These are phyloP conservation scores for Meda fulgida DNA, from an alignment of 2,797 vertebrate species.

Conservation along the genomic window DNA sequence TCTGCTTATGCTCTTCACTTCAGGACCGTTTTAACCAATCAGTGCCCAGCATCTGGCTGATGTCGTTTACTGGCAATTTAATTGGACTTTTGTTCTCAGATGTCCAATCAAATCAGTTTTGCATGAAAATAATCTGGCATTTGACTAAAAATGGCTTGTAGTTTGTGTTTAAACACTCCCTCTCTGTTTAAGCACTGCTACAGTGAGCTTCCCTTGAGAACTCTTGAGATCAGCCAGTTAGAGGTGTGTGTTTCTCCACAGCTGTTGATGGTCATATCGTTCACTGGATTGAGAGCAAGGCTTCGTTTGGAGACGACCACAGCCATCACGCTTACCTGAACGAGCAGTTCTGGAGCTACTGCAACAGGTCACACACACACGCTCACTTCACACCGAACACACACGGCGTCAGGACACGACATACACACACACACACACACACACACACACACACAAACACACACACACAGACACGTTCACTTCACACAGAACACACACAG, in stretches of 20 bases:
- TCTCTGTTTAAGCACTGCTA: neutral
- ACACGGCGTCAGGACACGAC: too few relatives aligned
- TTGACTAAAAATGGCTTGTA: neutral
- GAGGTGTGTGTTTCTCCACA: slow-evolving; percentile 65
- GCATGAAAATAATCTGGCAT: slow-evolving; percentile 39
- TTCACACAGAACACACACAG: neutral
- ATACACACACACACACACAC: neutral
- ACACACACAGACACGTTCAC: neutral
- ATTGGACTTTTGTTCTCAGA: slow-evolving; percentile 26
- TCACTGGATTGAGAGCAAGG: slow-evolving; percentile 99
- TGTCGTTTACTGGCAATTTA: slow-evolving; percentile 14
- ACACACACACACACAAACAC: neutral
- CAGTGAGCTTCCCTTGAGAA: neutral
- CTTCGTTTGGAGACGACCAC: slow-evolving; percentile 96
- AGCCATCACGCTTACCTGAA: slow-evolving; percentile 94
- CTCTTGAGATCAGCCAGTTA: neutral
- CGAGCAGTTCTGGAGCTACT: slow-evolving; percentile 99
- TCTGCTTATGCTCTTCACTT: neutral
- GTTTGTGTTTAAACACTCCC: neutral
- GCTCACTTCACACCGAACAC: neutral
- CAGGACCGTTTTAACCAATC: neutral
- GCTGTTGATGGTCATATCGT: slow-evolving; percentile 96
- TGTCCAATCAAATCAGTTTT: slow-evolving; percentile 33
- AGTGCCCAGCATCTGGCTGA: slow-evolving; percentile 42
- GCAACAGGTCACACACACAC: slow-evolving; percentile 87